Conservation (phyloP, 2,888 invertebrate genomes). For the Gari tellinella region DNA sequence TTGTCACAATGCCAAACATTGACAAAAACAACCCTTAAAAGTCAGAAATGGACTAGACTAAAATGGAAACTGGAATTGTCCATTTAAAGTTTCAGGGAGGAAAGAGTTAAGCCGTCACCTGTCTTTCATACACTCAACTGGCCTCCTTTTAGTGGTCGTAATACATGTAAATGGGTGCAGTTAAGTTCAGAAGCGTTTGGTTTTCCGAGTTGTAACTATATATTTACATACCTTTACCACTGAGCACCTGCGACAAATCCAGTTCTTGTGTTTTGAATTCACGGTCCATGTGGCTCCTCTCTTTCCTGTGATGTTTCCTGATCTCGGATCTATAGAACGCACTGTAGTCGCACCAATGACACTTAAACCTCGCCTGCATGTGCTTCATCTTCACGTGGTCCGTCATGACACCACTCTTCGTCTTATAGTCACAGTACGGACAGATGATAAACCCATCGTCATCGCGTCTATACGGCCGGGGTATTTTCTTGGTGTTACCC, state of each 20-base stretch:
- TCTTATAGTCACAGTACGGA: slow-evolving; percentile 54
- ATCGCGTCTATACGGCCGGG: slow-evolving; percentile 40
- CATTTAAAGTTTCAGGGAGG: too few species aligned
- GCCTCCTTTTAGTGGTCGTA: too few species aligned
- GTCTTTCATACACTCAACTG: too few species aligned
- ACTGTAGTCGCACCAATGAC: slow-evolving; percentile 55
- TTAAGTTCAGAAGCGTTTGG: too few species aligned
- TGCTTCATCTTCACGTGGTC: slow-evolving; percentile 61
- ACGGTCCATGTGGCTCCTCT: slow-evolving; percentile 35
- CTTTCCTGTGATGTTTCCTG: slow-evolving; percentile 57
- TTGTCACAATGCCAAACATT: too few species aligned
- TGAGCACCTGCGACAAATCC: slow-evolving; percentile 22
- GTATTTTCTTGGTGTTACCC: slow-evolving; percentile 42
- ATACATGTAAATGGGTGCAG: too few species aligned
- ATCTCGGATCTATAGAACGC: slow-evolving; percentile 61
- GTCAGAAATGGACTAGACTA: too few species aligned
- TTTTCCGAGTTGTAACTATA: too few species aligned
- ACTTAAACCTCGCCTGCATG: slow-evolving; percentile 60
- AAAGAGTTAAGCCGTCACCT: too few species aligned
- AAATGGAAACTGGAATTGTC: too few species aligned
- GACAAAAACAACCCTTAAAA: too few species aligned
- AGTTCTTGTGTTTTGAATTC: slow-evolving; percentile 58
- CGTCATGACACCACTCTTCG: slow-evolving; percentile 51
- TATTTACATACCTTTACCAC: too few species aligned
- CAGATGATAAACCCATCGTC: slow-evolving; percentile 43